A percentile compares a stretch with the other conserved stretches of the same genome.
Evolutionary conservation across 1,140 invertebrate species (phyloP).

Genomic region (Neodiprion fabricii): DNA sequence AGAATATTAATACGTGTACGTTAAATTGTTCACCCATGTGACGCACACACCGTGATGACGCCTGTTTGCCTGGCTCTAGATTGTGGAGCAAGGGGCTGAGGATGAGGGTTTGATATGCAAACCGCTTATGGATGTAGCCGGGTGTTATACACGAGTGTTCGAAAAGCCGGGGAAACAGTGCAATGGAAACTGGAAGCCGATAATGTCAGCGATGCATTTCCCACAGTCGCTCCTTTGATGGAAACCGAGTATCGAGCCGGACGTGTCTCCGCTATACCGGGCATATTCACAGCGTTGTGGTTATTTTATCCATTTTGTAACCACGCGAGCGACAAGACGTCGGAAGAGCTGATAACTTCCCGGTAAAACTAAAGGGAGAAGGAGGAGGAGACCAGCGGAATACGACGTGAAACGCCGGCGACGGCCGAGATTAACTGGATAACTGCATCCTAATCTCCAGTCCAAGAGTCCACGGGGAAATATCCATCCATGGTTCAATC

Average conservation of each 20-base stretch:
- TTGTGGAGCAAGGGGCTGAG: too few species aligned
- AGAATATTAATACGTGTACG: too few species aligned
- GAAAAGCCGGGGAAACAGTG: too few species aligned
- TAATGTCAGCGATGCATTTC: background rate
- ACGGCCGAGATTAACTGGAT: slow-evolving; percentile 30
- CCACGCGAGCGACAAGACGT: background rate
- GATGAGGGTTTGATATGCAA: too few species aligned
- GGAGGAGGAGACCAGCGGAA: slow-evolving; percentile 25
- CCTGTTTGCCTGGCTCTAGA: too few species aligned
- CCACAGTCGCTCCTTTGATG: background rate
- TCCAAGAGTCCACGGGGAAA: slow-evolving; percentile 29
- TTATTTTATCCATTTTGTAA: slow-evolving; percentile 32
- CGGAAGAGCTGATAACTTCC: slow-evolving; percentile 10
- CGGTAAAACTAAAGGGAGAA: background rate
- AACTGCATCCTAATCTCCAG: slow-evolving; percentile 36
- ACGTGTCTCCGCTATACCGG: background rate
- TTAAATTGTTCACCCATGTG: too few species aligned
- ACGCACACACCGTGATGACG: too few species aligned
- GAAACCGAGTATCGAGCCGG: background rate
- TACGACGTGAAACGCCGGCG: slow-evolving; percentile 31
- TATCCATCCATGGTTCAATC: background rate
- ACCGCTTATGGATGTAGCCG: too few species aligned
- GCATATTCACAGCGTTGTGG: slow-evolving; percentile 16
- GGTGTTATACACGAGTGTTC: too few species aligned
- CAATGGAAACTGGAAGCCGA: too few species aligned